Percentiles rank a stretch among this genome's conserved stretches.
phyloP scores from a whole-genome alignment of 2,888 invertebrate species.

The Resseliella maxima region DNA sequence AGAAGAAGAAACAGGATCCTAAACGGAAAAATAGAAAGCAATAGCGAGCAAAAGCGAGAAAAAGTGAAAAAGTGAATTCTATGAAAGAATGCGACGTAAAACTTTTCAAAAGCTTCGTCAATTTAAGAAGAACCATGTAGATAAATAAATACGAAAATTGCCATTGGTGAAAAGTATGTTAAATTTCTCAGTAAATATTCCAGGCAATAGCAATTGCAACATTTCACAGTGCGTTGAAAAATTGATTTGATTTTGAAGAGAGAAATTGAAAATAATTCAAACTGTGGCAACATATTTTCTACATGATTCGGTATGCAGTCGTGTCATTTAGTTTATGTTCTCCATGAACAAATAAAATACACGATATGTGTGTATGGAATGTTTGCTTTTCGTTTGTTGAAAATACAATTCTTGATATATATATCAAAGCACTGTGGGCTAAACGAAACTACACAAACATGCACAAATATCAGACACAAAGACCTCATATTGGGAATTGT shows the following conservation, averaged over 20 bases:
- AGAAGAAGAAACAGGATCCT: no score
- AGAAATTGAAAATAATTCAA: background rate
- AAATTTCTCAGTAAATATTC: background rate
- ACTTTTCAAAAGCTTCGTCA: background rate
- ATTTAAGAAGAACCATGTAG: background rate
- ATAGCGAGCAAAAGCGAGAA: no score
- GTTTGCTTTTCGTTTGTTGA: no score
- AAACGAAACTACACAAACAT: background rate
- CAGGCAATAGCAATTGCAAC: background rate
- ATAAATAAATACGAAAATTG: background rate
- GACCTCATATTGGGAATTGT: background rate
- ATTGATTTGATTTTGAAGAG: background rate
- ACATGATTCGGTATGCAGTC: background rate
- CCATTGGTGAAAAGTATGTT: background rate
- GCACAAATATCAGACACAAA: background rate
- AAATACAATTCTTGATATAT: no score
- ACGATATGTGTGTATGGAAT: background rate
- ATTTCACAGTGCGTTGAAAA: background rate
- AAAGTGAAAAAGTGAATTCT: no score
- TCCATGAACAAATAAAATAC: background rate
- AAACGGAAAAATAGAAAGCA: no score
- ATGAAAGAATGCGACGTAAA: no score
- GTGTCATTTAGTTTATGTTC: background rate
- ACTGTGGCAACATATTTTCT: background rate
- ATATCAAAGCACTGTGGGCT: no score